Percentiles rank a stretch among this genome's conserved stretches.
These are phyloP conservation scores for Anastrepha ludens DNA, from an alignment of 1,140 invertebrate genomes.

Conservation along the genomic window DNA sequence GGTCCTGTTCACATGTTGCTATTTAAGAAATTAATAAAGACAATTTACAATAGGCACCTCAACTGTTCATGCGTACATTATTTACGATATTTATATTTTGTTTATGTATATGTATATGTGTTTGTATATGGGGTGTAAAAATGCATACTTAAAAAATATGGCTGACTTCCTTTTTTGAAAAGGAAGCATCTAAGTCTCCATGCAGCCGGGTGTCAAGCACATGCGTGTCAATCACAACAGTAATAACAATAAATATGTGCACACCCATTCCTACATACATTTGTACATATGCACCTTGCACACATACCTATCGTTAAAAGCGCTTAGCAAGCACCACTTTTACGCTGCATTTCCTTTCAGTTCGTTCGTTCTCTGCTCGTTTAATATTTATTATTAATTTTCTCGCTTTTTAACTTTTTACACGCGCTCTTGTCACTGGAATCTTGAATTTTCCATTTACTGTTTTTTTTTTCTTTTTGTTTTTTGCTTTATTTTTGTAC, in stretches of 20 bases:
- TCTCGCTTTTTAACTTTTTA: not conserved
- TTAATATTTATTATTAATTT: constrained; percentile 19
- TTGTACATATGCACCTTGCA: not conserved
- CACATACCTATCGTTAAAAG: not conserved
- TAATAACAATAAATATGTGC: not conserved
- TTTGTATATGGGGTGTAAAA: not conserved
- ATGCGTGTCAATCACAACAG: not conserved
- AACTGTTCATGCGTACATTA: not conserved
- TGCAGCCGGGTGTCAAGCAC: not conserved
- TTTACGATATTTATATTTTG: not conserved
- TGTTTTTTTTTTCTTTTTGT: not conserved
- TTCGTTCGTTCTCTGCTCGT: constrained; percentile 32
- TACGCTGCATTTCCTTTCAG: constrained; percentile 25
- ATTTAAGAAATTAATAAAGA: not conserved
- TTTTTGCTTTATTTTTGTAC: not conserved
- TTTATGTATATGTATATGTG: constrained; percentile 15
- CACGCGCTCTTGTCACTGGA: not conserved
- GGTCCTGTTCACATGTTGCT: not conserved
- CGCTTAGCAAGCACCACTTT: not conserved
- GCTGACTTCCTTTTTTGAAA: constrained; percentile 48
- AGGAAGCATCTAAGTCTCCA: constrained; percentile 49
- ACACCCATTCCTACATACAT: not conserved
- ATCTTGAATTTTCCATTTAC: not conserved
- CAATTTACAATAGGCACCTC: constrained; percentile 40
- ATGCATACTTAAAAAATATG: constrained; percentile 47